phyloP scores from a whole-genome alignment of 2,888 invertebrate species.

The Petrophora chlorosata region DNA sequence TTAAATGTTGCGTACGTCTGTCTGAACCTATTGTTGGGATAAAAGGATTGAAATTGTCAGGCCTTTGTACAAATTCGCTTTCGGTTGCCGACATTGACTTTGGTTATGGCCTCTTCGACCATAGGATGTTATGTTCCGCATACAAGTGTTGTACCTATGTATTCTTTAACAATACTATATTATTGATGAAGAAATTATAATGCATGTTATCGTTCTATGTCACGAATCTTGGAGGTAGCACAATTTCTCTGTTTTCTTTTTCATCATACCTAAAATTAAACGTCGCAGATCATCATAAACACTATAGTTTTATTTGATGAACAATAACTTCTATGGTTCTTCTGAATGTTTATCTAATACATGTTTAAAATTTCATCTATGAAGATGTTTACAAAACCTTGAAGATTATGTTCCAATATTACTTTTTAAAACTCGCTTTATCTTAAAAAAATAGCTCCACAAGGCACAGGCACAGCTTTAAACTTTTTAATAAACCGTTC shows the following conservation, averaged over 20 bases:
- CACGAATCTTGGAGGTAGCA: no score
- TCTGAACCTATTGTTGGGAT: slow-evolving; percentile 16
- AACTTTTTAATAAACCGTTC: slow-evolving; percentile 30
- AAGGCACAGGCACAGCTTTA: slow-evolving; percentile 3
- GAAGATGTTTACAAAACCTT: no score
- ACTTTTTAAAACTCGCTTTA: slow-evolving; percentile 3
- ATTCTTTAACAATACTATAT: no score
- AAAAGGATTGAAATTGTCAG: slow-evolving; percentile 1
- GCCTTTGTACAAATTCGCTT: slow-evolving; percentile 14
- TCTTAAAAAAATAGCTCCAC: slow-evolving; percentile 2
- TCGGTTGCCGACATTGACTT: slow-evolving; percentile 6
- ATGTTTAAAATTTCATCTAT: no score
- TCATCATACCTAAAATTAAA: no score
- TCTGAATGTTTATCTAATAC: no score
- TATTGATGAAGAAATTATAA: no score
- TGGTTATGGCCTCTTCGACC: background rate
- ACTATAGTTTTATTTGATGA: no score
- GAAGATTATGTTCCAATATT: background rate
- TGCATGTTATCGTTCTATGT: no score
- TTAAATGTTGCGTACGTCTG: slow-evolving; percentile 14
- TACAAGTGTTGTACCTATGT: background rate
- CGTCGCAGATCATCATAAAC: no score
- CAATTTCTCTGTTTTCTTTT: no score
- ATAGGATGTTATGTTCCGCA: background rate
- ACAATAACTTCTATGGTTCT: no score